These are phyloP conservation scores for Ceramica pisi DNA, from an alignment of 2,888 invertebrate genomes.

Conservation along the genomic window DNA sequence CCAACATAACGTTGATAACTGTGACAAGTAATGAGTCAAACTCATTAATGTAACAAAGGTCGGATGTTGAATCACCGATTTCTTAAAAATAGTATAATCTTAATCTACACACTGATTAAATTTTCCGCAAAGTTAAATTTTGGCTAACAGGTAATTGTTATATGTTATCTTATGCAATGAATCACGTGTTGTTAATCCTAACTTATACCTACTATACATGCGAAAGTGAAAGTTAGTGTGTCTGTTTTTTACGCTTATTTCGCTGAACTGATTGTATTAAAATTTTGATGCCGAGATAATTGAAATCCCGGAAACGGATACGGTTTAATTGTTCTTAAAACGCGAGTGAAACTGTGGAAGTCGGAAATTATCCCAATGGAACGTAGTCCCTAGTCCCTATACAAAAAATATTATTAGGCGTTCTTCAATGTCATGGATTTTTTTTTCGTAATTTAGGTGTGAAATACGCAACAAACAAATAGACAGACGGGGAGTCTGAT, in stretches of 20 bases:
- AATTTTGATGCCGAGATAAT: too few relatives aligned
- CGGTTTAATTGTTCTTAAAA: too few relatives aligned
- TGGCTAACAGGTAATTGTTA: neutral
- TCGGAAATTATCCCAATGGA: too few relatives aligned
- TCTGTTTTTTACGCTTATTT: too few relatives aligned
- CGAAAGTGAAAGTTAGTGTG: too few relatives aligned
- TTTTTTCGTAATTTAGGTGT: neutral
- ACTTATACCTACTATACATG: neutral
- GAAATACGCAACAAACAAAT: neutral
- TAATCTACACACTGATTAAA: conserved; percentile 21
- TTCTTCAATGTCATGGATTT: neutral
- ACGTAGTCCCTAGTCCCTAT: too few relatives aligned
- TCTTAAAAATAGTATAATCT: conserved; percentile 3
- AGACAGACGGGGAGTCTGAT: neutral
- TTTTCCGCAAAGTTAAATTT: neutral
- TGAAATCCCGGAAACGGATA: too few relatives aligned
- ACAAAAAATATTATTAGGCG: too few relatives aligned
- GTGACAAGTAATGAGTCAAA: conserved; percentile 11
- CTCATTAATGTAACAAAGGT: neutral
- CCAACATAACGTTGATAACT: neutral
- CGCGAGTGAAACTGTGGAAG: too few relatives aligned
- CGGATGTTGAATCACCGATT: conserved; percentile 21
- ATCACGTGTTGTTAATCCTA: conserved; percentile 4
- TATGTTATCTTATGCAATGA: conserved; percentile 4
- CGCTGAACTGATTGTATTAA: too few relatives aligned